phyloP scores from a whole-genome alignment of 2,888 invertebrate species.

The Andrena chrysosceles region DNA sequence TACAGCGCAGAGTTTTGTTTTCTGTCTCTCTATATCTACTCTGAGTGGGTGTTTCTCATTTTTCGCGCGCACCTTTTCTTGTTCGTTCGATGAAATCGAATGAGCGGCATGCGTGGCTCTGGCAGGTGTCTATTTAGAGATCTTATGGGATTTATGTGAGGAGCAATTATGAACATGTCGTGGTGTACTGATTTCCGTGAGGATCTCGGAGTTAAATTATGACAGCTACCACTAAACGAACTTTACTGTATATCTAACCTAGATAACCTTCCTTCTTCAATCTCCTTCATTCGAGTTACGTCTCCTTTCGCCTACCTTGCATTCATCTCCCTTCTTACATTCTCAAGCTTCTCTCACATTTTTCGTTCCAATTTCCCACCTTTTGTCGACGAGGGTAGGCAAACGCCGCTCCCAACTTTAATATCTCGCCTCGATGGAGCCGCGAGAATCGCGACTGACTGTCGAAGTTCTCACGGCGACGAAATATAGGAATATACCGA shows the following conservation, averaged over 20 bases:
- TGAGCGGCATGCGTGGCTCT: background rate
- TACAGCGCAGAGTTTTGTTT: constrained; percentile 1
- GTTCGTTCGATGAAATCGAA: background rate
- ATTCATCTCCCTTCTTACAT: background rate
- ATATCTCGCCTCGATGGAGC: constrained; percentile 63
- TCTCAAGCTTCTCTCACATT: constrained; percentile 7
- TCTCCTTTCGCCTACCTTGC: background rate
- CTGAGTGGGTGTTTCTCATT: background rate
- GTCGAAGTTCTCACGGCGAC: constrained; percentile 61
- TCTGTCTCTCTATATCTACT: background rate
- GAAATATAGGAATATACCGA: constrained; percentile 62
- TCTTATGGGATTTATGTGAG: background rate
- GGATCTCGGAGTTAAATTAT: background rate
- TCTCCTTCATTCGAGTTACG: background rate
- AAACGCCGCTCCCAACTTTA: constrained; percentile 56
- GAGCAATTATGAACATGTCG: background rate
- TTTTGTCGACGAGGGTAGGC: constrained; percentile 15
- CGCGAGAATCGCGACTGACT: constrained; percentile 53
- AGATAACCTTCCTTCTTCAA: background rate
- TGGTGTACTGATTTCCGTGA: background rate
- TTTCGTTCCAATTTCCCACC: constrained; percentile 24
- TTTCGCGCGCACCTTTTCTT: constrained; percentile 9
- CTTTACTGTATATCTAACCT: background rate
- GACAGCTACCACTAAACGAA: background rate
- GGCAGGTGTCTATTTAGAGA: background rate